Base-by-base conservation (phyloP, 2,888 invertebrate species). In the Trichogramma evanescens region DNA sequence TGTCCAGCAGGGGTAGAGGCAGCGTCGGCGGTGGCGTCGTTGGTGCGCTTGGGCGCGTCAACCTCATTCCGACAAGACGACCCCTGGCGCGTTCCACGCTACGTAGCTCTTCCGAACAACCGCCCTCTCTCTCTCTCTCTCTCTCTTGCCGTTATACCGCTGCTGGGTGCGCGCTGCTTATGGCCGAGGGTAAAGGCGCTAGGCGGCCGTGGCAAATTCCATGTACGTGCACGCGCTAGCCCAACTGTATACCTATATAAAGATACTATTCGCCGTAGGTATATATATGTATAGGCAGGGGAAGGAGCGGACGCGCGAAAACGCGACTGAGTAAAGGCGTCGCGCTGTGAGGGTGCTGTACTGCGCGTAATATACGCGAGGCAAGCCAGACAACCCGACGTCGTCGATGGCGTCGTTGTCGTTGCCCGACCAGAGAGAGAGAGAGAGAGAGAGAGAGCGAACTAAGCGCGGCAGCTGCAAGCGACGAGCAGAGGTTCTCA, bases 51-150 rank as follows among this genome's bases (percentile, higher is more conserved):
- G 26, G 26, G 26, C 71, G 70, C 72, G 74, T 73, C 74, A 72
- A 75, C 75, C 72, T 74, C 75, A 71, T 75, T 74, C 73, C 76
- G 56, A 40, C 45, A 26, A 26, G 60, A 63, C 61, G 72, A 69
- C 68, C 74, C 74, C 48, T 48, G n/a, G 7, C 59, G 54, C 50
- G 43, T 7, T 26, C 55, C 45, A 45, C 45, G 8, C 45, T 9
- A 8, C 9, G 9, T 45, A 45, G 9, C 2, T n/a, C 8, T n/a
- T 8, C 45, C 9, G n/a, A n/a, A 45, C 9, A 45, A 9, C 8
- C 45, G n/a, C 45, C 45, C 45, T 9, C 45, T 9, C 45, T 9
- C 9, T 9, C 45, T 9, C 9, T 45, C 26, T 26, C 26, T 26
- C 26, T 26, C 26, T 26, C 26, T 26, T 26, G 26, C 26, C 26